A percentile compares a stretch with the other conserved stretches of the same genome.
Evolutionary conservation across 2,113 vertebrate species (phyloP).

Genomic region (Mustelus asterias): DNA sequence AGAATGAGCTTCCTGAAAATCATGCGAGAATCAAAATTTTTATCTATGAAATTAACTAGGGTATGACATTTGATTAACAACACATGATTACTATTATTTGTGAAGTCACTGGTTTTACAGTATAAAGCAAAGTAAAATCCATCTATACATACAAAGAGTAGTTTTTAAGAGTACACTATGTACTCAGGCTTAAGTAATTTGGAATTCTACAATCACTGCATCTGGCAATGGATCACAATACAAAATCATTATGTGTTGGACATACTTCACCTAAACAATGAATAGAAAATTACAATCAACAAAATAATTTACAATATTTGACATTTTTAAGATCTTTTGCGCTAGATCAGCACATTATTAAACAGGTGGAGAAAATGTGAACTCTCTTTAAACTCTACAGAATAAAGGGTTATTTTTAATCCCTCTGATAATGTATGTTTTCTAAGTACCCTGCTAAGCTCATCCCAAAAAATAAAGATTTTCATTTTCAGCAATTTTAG

Average conservation of each 20-base stretch:
- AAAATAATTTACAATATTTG: neutral
- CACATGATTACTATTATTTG: neutral
- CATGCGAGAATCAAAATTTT: neutral
- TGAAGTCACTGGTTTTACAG: neutral
- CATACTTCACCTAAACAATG: neutral
- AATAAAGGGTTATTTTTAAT: neutral
- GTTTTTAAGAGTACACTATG: too few species aligned
- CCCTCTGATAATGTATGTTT: neutral
- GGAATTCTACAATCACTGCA: neutral
- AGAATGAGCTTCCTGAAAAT: neutral
- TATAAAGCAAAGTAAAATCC: neutral
- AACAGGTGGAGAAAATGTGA: neutral
- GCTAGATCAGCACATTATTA: neutral
- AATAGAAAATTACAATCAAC: neutral
- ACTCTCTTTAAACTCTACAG: neutral
- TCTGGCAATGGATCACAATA: neutral
- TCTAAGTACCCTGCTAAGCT: neutral
- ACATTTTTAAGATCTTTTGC: neutral
- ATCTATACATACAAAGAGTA: neutral
- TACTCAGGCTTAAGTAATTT: neutral
- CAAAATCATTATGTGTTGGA: neutral
- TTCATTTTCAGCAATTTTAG: neutral
- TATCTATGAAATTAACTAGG: neutral
- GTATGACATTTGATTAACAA: neutral
- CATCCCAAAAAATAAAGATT: neutral